Conservation (phyloP, 2,113 vertebrate species). For the Chlorodrepanis virens region DNA sequence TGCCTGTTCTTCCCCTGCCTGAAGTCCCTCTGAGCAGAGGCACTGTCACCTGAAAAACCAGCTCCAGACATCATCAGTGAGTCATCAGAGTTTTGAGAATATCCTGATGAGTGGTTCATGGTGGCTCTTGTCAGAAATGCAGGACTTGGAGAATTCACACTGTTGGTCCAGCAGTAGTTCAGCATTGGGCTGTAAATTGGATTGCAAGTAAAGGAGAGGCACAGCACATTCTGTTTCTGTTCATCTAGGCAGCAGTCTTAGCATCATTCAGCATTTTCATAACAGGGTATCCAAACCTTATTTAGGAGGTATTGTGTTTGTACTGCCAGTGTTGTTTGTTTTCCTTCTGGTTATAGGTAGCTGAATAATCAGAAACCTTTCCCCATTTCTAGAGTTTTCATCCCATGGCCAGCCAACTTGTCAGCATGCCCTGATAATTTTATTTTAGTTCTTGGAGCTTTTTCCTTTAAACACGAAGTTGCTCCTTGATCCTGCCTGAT, state of each 20-base stretch:
- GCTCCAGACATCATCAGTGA: not conserved
- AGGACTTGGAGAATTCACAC: not conserved
- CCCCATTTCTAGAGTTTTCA: not conserved
- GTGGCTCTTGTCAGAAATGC: not conserved
- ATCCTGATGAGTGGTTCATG: not conserved
- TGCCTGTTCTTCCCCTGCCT: not conserved
- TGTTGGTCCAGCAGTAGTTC: not conserved
- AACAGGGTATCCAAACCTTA: not conserved
- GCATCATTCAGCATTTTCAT: not conserved
- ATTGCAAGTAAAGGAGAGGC: not conserved
- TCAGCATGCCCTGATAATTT: not conserved
- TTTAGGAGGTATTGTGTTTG: not conserved
- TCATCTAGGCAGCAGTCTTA: not conserved
- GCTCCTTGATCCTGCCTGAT: not conserved
- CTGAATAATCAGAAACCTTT: not conserved
- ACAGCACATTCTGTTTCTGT: not conserved
- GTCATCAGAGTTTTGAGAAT: not conserved
- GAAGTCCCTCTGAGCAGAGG: not conserved
- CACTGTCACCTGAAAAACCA: not conserved
- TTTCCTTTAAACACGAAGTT: not conserved
- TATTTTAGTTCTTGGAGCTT: not conserved
- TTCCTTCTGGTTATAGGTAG: not conserved
- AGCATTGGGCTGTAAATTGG: not conserved
- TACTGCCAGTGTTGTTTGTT: not conserved
- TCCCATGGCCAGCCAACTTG: not conserved